phyloP scores from a whole-genome alignment of 2,113 vertebrate genomes.

The Phoxinus phoxinus region DNA sequence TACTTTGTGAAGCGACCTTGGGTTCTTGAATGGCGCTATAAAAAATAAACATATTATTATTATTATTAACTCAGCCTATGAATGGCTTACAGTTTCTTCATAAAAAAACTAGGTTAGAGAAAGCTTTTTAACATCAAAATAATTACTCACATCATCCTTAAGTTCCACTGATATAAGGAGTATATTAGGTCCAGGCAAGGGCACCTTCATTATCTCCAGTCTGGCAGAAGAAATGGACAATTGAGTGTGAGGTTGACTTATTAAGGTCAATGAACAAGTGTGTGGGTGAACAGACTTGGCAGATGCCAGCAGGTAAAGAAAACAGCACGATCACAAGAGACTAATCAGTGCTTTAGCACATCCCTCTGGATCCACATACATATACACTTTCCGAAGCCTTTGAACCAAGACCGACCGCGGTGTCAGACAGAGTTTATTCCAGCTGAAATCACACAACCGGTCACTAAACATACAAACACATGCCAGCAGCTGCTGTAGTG shows the following conservation, averaged over 20 bases:
- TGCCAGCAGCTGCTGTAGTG: not conserved
- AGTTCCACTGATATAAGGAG: not conserved
- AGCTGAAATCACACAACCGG: constrained; percentile 20
- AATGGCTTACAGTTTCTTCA: not conserved
- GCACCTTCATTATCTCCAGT: constrained; percentile 43
- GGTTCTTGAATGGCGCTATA: too few species aligned
- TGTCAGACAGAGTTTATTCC: constrained; percentile 49
- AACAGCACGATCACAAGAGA: constrained; percentile 29
- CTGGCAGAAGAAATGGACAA: constrained; percentile 41
- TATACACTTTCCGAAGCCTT: constrained; percentile 1
- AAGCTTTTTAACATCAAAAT: not conserved
- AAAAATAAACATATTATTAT: too few species aligned
- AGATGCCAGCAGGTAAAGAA: constrained; percentile 50
- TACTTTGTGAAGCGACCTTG: too few species aligned
- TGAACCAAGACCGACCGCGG: constrained; percentile 7
- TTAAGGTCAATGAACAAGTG: constrained; percentile 51
- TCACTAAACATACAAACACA: constrained; percentile 16
- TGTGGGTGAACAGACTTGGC: constrained; percentile 50
- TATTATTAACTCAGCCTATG: not conserved
- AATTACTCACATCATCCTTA: not conserved
- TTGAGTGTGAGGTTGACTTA: constrained; percentile 32
- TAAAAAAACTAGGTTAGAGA: not conserved
- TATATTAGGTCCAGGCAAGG: constrained; percentile 24
- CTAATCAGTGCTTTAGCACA: constrained; percentile 48
- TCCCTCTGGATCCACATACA: constrained; percentile 19